Conservation (phyloP, 2,113 vertebrate genomes). For the Hucho hucho region DNA sequence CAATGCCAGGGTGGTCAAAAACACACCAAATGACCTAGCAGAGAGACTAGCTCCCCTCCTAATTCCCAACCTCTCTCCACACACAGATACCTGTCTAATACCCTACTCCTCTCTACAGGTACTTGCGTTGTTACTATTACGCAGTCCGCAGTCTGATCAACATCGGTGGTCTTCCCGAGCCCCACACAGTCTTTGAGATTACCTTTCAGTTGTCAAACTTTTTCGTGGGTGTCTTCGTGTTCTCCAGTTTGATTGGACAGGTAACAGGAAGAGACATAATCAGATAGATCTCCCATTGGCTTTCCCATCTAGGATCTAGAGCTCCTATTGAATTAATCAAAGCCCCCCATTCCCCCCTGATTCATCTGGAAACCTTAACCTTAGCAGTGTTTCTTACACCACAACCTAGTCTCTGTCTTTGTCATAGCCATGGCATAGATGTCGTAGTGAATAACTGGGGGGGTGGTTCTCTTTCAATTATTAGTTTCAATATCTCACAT, state of each 20-base stretch:
- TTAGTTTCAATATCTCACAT: no score
- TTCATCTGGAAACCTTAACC: slow-evolving; percentile 2
- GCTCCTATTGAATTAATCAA: neutral
- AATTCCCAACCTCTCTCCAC: neutral
- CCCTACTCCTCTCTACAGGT: slow-evolving; percentile 65
- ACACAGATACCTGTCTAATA: slow-evolving; percentile 8
- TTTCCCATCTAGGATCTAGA: neutral
- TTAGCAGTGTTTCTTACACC: neutral
- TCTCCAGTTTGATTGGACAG: slow-evolving; percentile 89
- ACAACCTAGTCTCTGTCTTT: neutral
- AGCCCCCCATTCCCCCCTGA: neutral
- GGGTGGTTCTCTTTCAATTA: no score
- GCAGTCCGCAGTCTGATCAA: slow-evolving; percentile 87
- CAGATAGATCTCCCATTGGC: no score
- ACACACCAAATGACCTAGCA: no score
- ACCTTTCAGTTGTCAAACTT: slow-evolving; percentile 84
- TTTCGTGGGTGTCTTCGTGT: slow-evolving; percentile 86
- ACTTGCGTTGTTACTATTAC: slow-evolving; percentile 88
- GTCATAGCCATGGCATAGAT: neutral
- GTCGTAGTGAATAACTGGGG: neutral
- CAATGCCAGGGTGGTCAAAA: no score
- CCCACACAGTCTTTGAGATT: slow-evolving; percentile 83
- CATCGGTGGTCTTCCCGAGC: slow-evolving; percentile 86
- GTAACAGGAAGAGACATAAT: slow-evolving; percentile 60
- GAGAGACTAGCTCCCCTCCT: neutral